Percentiles rank a stretch among this genome's conserved stretches.
Evolutionary conservation across 2,113 vertebrate species (phyloP).

Genomic region (Alectura lathami): DNA sequence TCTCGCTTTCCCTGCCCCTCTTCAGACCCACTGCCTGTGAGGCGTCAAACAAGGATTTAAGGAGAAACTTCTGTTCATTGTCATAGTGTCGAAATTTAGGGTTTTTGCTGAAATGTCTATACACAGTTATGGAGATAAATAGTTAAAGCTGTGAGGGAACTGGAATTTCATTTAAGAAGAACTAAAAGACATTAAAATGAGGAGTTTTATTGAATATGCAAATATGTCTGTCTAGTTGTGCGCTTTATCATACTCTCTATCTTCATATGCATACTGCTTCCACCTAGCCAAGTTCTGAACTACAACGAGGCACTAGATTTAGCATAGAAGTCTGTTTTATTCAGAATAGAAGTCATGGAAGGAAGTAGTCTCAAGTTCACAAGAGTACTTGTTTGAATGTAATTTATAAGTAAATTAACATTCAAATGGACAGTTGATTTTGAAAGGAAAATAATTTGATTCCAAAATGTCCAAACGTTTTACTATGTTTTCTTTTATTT

Average conservation of each 20-base stretch:
- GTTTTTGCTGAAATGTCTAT: not conserved
- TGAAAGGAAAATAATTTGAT: not conserved
- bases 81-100: not conserved
- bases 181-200: not conserved
- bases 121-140: not conserved
- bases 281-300: not conserved
- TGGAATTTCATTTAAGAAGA: not conserved
- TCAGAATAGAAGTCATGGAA: fast-evolving
- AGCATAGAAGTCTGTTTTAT: not conserved
- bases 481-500: not conserved
- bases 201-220: not conserved
- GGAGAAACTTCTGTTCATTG: not conserved
- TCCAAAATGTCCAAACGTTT: not conserved
- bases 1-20: not conserved
- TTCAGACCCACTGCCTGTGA: fast-evolving
- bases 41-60: not conserved
- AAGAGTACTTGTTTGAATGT: not conserved
- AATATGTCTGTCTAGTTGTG: not conserved
- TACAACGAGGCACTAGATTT: not conserved
- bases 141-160: not conserved
- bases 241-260: not conserved
- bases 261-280: not conserved
- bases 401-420: not conserved
- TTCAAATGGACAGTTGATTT: not conserved
- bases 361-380: not conserved